A percentile compares a stretch with the other conserved stretches of the same genome.
These are phyloP conservation scores for Hylyphantes graminicola DNA, from an alignment of 1,140 invertebrate genomes.

Conservation along the genomic window DNA sequence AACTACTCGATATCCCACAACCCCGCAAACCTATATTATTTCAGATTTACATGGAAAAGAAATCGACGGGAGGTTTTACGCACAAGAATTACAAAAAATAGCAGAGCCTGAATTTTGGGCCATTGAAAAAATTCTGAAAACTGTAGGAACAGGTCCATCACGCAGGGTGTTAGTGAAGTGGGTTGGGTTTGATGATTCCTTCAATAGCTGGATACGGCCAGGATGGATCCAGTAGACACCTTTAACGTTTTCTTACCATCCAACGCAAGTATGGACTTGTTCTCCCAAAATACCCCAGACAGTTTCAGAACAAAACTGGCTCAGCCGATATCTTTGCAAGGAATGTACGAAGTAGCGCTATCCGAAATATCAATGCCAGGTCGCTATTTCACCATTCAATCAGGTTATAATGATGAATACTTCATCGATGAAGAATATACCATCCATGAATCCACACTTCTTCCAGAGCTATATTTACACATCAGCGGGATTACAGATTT, in stretches of 20 bases:
- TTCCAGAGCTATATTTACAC: too few species aligned
- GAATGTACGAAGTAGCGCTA: too few species aligned
- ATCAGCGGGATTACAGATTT: too few species aligned
- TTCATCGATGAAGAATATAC: too few species aligned
- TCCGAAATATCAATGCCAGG: too few species aligned
- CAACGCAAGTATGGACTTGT: conserved; percentile 7
- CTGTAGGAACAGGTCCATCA: not conserved
- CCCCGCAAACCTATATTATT: not conserved
- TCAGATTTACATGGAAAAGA: not conserved
- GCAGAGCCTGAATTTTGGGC: not conserved
- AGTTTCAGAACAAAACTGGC: conserved; percentile 6
- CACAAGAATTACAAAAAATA: conserved; percentile 3
- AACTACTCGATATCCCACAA: not conserved
- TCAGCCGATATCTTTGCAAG: not conserved
- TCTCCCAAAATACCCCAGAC: not conserved
- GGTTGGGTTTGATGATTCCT: conserved; percentile 4
- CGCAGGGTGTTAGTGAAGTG: conserved; percentile 10
- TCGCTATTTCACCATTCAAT: too few species aligned
- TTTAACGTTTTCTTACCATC: conserved; percentile 11
- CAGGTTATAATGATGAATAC: too few species aligned
- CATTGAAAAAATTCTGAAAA: conserved; percentile 1
- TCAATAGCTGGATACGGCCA: conserved; percentile 17
- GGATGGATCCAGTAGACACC: conserved; percentile 11
- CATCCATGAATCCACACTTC: too few species aligned
- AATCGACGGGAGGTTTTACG: not conserved